Evolutionary conservation across 2,888 invertebrate genomes (phyloP).

Genomic region (Rhorus exstirpatorius): DNA sequence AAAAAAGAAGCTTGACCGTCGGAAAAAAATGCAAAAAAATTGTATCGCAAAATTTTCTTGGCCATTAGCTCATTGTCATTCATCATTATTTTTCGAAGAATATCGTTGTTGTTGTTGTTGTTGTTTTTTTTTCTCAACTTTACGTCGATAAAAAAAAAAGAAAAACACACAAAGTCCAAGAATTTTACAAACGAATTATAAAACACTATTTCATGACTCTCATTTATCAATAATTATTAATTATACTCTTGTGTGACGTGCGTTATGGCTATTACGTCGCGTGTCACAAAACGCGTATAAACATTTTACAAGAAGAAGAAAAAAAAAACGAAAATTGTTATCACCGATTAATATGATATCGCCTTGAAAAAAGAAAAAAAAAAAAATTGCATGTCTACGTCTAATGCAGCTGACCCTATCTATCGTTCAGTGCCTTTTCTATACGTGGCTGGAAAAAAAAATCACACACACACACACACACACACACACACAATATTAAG

Average conservation of each 20-base stretch:
- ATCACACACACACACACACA: background rate
- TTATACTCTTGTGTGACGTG: conserved; percentile 20
- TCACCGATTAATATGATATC: conserved; percentile 59
- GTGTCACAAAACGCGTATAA: conserved; percentile 14
- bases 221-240: conserved; percentile 30
- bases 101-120: background rate
- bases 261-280: conserved; percentile 13
- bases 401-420: conserved; percentile 68
- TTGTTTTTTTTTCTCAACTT: conserved; percentile 5
- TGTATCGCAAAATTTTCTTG: conserved; percentile 52
- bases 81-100: conserved; percentile 19
- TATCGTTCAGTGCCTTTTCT: conserved; percentile 82
- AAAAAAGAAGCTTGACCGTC: conserved; percentile 45
- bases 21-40: conserved; percentile 12
- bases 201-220: conserved; percentile 5
- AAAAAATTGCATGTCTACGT: conserved; percentile 67
- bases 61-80: conserved; percentile 62
- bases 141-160: conserved; percentile 6
- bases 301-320: conserved; percentile 33
- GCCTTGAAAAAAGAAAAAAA: conserved; percentile 58
- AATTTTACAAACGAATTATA: conserved; percentile 11
- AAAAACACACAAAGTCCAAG: background rate
- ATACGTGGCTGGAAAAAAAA: conserved; percentile 63
- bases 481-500: conserved; percentile 28
- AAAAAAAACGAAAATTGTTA: conserved; percentile 24